phyloP scores from a whole-genome alignment of 2,113 vertebrate species.

The Varanus salvator region DNA sequence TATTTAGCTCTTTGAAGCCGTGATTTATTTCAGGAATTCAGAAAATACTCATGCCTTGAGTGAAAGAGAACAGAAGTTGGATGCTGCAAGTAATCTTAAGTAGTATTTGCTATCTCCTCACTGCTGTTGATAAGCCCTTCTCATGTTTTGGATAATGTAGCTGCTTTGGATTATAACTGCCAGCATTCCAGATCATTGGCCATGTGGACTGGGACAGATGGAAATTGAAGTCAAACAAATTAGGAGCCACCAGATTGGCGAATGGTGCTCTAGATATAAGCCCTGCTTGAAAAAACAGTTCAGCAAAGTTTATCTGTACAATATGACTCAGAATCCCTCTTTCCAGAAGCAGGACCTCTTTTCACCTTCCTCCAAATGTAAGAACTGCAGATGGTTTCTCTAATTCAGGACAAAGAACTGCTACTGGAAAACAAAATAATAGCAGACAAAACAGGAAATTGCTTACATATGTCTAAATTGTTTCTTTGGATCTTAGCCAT shows the following conservation, averaged over 20 bases:
- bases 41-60: not conserved
- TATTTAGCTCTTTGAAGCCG: not conserved
- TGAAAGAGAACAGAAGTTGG: not conserved
- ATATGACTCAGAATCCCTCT: not conserved
- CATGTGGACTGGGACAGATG: too few relatives aligned
- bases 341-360: not conserved
- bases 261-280: not conserved
- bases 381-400: not conserved
- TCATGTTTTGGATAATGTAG: too few relatives aligned
- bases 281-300: not conserved
- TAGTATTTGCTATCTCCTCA: not conserved
- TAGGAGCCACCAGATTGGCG: too few relatives aligned
- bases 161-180: too few relatives aligned
- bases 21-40: not conserved
- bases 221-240: too few relatives aligned
- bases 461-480: not conserved
- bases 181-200: too few relatives aligned
- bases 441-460: not conserved
- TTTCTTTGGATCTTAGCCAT: not conserved
- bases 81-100: not conserved
- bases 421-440: not conserved
- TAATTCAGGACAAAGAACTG: not conserved
- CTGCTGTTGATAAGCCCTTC: not conserved
- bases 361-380: not conserved
- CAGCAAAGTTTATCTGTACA: not conserved